A percentile compares a stretch with the other conserved stretches of the same genome.
Evolutionary conservation across 2,888 invertebrate genomes (phyloP).

Genomic region (Eristalinus sepulchralis): DNA sequence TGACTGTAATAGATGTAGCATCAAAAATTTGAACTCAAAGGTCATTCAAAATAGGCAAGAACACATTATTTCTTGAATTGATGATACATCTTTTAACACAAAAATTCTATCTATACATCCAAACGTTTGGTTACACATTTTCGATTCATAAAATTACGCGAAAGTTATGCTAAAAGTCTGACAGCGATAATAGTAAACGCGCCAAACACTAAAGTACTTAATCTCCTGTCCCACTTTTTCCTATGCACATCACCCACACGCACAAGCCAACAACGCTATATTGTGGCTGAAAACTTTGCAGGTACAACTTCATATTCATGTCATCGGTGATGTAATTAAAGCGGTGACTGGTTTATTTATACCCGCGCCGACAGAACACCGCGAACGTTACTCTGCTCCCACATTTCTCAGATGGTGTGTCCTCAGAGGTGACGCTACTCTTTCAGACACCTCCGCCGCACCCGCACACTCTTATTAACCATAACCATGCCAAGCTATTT

Average conservation of each 20-base stretch:
- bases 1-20: no score
- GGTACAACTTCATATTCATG: slow-evolving; percentile 60
- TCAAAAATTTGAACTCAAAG: no score
- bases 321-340: slow-evolving; percentile 66
- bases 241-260: slow-evolving; percentile 2
- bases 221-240: slow-evolving; percentile 45
- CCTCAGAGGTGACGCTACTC: slow-evolving; percentile 42
- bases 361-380: slow-evolving; percentile 19
- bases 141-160: neutral
- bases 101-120: no score
- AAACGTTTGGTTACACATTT: no score
- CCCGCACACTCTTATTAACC: slow-evolving; percentile 16
- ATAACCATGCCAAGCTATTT: slow-evolving; percentile 53
- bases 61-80: no score
- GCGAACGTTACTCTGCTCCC: slow-evolving; percentile 27
- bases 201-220: slow-evolving; percentile 51
- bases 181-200: slow-evolving; percentile 42
- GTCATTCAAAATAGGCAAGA: no score
- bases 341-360: slow-evolving; percentile 61
- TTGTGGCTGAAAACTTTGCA: slow-evolving; percentile 27
- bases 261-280: slow-evolving; percentile 6
- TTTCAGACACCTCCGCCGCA: slow-evolving; percentile 48
- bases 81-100: no score
- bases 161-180: slow-evolving; percentile 1
- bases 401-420: slow-evolving; percentile 38